Evolutionary conservation across 2,113 vertebrate species (phyloP).

Genomic region (Tachysurus fulvidraco): DNA sequence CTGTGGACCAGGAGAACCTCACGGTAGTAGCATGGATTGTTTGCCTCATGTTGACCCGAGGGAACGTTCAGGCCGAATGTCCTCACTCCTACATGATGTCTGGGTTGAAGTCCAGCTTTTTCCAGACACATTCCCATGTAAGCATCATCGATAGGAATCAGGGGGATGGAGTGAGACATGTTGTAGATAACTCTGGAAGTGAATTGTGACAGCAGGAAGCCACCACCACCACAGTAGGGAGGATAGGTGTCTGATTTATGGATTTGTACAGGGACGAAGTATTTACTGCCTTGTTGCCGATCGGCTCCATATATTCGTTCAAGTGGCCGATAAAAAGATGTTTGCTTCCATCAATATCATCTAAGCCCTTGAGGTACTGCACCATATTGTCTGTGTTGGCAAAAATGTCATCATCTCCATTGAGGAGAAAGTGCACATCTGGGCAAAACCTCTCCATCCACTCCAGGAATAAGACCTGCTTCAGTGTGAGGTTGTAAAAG

Average conservation of each 20-base stretch:
- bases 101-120: conserved; percentile 65
- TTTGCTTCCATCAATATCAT: no score
- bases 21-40: conserved; percentile 75
- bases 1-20: conserved; percentile 79
- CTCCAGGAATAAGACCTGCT: no score
- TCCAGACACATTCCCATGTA: conserved; percentile 78
- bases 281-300: conserved; percentile 80
- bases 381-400: no score
- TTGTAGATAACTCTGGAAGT: conserved; percentile 71
- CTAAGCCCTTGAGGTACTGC: no score
- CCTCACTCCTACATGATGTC: conserved; percentile 65
- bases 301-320: no score
- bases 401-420: no score
- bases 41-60: conserved; percentile 46
- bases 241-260: conserved; percentile 69
- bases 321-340: no score
- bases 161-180: conserved; percentile 59
- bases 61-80: conserved; percentile 59
- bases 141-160: conserved; percentile 66
- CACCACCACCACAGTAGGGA: conserved; percentile 78
- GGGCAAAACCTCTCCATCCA: no score
- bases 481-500: no score
- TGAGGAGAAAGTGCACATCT: no score
- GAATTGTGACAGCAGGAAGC: conserved; percentile 73
- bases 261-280: conserved; percentile 78